These are phyloP conservation scores for Larimichthys crocea DNA, from an alignment of 2,113 vertebrate species.

Conservation along the genomic window DNA sequence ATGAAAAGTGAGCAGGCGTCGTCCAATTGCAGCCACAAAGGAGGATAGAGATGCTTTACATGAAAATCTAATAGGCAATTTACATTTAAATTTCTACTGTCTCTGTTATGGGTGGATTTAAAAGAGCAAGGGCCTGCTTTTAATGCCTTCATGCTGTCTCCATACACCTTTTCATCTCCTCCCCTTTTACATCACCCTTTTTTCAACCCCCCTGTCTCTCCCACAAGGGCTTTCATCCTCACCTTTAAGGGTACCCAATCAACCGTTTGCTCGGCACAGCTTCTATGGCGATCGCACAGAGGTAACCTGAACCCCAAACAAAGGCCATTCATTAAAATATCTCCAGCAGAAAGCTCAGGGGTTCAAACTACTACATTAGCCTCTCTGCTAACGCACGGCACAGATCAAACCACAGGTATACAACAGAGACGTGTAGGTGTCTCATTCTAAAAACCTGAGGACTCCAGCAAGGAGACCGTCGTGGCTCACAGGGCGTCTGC, in stretches of 20 bases:
- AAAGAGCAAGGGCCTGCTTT: constrained; percentile 77
- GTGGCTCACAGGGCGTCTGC: constrained; percentile 49
- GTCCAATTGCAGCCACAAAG: constrained; percentile 69
- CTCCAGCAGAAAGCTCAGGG: constrained; percentile 77
- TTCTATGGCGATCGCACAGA: constrained; percentile 64
- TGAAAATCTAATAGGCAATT: constrained; percentile 85
- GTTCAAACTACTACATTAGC: constrained; percentile 72
- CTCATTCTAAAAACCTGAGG: constrained; percentile 50
- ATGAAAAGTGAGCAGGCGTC: constrained; percentile 55
- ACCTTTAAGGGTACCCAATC: constrained; percentile 80
- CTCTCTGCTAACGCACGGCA: constrained; percentile 66
- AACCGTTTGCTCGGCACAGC: constrained; percentile 55
- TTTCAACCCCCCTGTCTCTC: constrained; percentile 65
- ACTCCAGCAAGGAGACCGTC: constrained; percentile 62
- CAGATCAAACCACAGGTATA: constrained; percentile 77
- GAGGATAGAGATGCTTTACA: constrained; percentile 78
- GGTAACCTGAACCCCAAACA: constrained; percentile 77
- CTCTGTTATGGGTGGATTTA: constrained; percentile 78
- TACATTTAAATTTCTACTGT: constrained; percentile 85
- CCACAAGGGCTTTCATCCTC: constrained; percentile 76
- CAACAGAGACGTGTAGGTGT: constrained; percentile 50
- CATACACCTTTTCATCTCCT: constrained; percentile 72
- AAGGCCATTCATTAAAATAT: constrained; percentile 86
- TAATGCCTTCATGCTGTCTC: constrained; percentile 75
- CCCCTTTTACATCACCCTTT: constrained; percentile 65